Evolutionary conservation across 2,888 invertebrate species (phyloP).

Genomic region (Ormyrus labotus): DNA sequence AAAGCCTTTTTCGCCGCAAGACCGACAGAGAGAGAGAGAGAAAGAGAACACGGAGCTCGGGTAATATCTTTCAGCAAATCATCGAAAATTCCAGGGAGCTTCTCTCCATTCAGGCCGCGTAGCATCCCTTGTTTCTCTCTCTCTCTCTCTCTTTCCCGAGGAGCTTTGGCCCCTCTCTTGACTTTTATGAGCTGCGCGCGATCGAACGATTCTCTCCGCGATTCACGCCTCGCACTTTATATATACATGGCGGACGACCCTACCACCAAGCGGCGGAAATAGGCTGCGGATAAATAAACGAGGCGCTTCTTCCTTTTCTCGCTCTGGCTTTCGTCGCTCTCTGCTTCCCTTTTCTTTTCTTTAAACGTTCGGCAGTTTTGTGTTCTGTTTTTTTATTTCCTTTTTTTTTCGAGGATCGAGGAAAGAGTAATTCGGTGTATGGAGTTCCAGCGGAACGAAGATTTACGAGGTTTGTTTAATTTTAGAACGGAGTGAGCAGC

Average conservation of each 20-base stretch:
- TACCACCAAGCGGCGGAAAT: slow-evolving; percentile 26
- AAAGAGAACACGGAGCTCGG: neutral
- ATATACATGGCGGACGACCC: neutral
- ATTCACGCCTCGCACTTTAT: neutral
- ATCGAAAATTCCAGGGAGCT: neutral
- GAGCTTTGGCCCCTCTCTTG: neutral
- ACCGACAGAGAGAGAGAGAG: neutral
- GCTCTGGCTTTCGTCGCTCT: too few relatives aligned
- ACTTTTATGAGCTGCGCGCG: slow-evolving; percentile 32
- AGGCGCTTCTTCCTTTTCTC: neutral
- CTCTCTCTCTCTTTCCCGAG: neutral
- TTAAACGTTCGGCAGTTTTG: slow-evolving; percentile 1
- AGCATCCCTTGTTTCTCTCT: neutral
- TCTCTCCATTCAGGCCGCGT: neutral
- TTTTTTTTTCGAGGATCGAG: neutral
- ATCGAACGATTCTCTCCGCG: slow-evolving; percentile 30
- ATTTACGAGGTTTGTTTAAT: slow-evolving; percentile 30
- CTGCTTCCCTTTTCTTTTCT: neutral
- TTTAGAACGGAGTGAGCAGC: neutral
- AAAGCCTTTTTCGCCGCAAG: neutral
- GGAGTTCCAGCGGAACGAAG: slow-evolving; percentile 7
- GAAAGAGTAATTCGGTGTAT: neutral
- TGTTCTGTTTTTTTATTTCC: neutral
- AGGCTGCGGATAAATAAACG: slow-evolving; percentile 51
- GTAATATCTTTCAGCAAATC: slow-evolving; percentile 1